A percentile compares a stretch with the other conserved stretches of the same genome.
Evolutionary conservation across 2,113 vertebrate genomes (phyloP).

Genomic region (Hypomesus transpacificus): DNA sequence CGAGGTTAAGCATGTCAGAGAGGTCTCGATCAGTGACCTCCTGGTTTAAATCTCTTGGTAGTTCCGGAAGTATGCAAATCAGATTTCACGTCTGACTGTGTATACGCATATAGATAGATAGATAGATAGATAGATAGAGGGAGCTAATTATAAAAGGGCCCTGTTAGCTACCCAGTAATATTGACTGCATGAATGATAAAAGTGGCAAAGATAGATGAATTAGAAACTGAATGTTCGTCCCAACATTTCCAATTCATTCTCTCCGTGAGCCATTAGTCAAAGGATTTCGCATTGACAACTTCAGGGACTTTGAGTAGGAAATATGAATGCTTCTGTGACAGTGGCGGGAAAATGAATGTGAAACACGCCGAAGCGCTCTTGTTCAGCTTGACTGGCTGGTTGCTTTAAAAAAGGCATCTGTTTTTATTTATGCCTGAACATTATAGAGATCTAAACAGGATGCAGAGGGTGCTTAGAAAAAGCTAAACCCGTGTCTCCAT

Average conservation of each 20-base stretch:
- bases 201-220: slow-evolving; percentile 54
- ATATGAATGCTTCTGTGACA: slow-evolving; percentile 43
- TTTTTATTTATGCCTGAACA: slow-evolving; percentile 62
- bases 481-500: slow-evolving; percentile 75
- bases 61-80: no score
- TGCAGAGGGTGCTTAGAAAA: slow-evolving; percentile 67
- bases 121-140: no score
- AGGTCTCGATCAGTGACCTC: no score
- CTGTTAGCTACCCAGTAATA: slow-evolving; percentile 30
- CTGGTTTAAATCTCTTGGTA: no score
- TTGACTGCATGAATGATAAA: slow-evolving; percentile 49
- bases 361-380: slow-evolving; percentile 44
- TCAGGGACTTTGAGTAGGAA: slow-evolving; percentile 56
- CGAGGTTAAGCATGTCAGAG: no score
- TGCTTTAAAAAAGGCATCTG: slow-evolving; percentile 62
- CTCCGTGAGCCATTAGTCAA: slow-evolving; percentile 46
- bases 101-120: no score
- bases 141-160: slow-evolving; percentile 9
- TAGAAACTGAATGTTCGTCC: slow-evolving; percentile 51
- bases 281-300: slow-evolving; percentile 42
- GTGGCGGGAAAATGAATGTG: slow-evolving; percentile 58
- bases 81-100: no score
- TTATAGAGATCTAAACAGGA: slow-evolving; percentile 64
- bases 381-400: slow-evolving; percentile 46
- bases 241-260: slow-evolving; percentile 38